phyloP scores from a whole-genome alignment of 2,113 vertebrate species.

The Microcebus lehilahytsara region DNA sequence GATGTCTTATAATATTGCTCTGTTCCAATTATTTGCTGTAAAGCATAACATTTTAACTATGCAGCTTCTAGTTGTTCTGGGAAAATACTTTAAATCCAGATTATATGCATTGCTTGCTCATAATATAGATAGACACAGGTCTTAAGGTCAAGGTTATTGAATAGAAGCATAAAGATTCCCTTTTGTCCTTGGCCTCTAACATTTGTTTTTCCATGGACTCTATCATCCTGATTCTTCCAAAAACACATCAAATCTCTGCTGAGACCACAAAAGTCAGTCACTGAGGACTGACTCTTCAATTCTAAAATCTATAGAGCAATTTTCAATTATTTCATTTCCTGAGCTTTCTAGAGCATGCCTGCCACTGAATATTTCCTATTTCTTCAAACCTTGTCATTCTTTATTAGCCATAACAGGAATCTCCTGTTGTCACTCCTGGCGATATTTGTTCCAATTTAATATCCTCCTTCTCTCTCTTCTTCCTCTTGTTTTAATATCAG shows the following conservation, averaged over 20 bases:
- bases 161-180: too few relatives aligned
- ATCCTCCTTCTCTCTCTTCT: neutral
- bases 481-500: neutral
- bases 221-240: too few relatives aligned
- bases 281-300: neutral
- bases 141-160: too few relatives aligned
- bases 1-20: neutral
- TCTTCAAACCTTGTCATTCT: fast-evolving
- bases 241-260: too few relatives aligned
- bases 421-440: fast-evolving
- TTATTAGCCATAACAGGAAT: neutral
- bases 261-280: too few relatives aligned
- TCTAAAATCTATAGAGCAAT: neutral
- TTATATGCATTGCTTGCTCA: too few relatives aligned
- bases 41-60: neutral
- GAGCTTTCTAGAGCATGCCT: fast-evolving
- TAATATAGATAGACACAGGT: too few relatives aligned
- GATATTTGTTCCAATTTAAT: neutral
- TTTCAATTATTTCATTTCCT: neutral
- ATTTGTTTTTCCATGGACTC: too few relatives aligned
- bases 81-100: too few relatives aligned
- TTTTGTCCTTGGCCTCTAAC: too few relatives aligned
- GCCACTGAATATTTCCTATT: fast-evolving
- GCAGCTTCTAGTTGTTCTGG: too few relatives aligned
- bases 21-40: neutral